phyloP scores from a whole-genome alignment of 1,140 invertebrate species.

The Plodia interpunctella region DNA sequence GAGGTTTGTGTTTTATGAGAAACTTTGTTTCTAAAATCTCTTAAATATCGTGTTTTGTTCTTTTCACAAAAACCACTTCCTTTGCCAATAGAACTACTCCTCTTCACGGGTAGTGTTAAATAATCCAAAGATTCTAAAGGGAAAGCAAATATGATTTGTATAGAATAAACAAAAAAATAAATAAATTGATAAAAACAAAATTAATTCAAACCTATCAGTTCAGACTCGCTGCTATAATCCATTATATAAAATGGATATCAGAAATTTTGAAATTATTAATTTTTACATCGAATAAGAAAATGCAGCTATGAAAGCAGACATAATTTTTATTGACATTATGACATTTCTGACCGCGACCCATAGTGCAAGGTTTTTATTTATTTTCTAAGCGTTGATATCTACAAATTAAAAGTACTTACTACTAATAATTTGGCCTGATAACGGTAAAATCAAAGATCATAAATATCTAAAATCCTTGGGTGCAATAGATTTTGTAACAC shows the following conservation, averaged over 20 bases:
- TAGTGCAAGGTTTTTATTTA: too few species aligned
- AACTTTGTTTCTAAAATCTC: not conserved
- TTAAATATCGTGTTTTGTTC: not conserved
- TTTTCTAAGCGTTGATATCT: too few species aligned
- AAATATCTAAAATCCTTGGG: too few species aligned
- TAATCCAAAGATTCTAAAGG: conserved; percentile 48
- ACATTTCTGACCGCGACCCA: too few species aligned
- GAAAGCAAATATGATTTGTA: conserved; percentile 30
- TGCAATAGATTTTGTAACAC: too few species aligned
- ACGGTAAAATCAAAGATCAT: too few species aligned
- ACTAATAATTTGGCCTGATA: too few species aligned
- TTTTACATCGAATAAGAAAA: not conserved
- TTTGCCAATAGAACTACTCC: conserved; percentile 10
- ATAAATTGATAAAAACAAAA: conserved; percentile 15
- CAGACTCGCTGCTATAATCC: conserved; percentile 29
- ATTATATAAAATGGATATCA: conserved; percentile 17
- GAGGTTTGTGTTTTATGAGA: not conserved
- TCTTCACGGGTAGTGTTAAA: conserved; percentile 41
- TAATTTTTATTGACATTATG: too few species aligned
- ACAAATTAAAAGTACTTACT: too few species aligned
- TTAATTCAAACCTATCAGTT: conserved; percentile 34
- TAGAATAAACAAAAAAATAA: conserved; percentile 27
- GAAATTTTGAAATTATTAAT: not conserved
- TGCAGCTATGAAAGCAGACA: not conserved
- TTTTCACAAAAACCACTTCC: not conserved